Evolutionary conservation across 1,140 invertebrate genomes (phyloP), one percentile per base, ranked within the genome.

Genomic region (Heliconius nattereri): DNA sequence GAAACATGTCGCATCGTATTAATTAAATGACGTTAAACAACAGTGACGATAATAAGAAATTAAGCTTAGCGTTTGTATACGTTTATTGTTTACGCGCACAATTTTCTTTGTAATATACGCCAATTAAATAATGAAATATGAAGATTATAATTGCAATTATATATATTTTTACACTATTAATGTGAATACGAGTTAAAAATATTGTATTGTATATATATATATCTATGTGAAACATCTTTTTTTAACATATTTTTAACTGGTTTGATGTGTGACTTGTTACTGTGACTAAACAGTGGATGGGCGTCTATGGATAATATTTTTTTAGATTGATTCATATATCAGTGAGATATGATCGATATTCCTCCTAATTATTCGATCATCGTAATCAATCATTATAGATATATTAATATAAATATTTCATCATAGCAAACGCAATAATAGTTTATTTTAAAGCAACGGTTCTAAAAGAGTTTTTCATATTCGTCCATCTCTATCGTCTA

Each of bases 151-250:
- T 45, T 45, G 23, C 23, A 16, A 72, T 72, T 72, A 40, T 40
- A 35, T 76, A 77, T 77, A 54, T 52, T 76, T 77, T 77, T 77
- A 77, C 76, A 77, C 75, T 29, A 70, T 77, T 49, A 77, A 20
- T 77, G 76, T 77, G 54, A 49, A 77, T 71, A 71, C 76, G 45
- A 35, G 76, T 77, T 77, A 76, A 76, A 26, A 71, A 60, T 76
- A 45, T 49, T 76, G 75, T 71, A 49, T 49, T 76, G 66, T 71
- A 29, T 71, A 40, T 71, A 29, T 71, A 40, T 23, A 23, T 9
- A 13, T 52, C n/a, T 45, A 70, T 54, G 20, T 66, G 11, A 71
- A 29, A 52, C 49, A 54, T 45, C 8, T 66, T 49, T 45, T 76
- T 70, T 49, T n/a, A 1, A 16, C 9, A 77, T 54, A 35, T 77